These are phyloP conservation scores for Himalopsyche anomala DNA, from an alignment of 2,888 invertebrate species.

Conservation along the genomic window DNA sequence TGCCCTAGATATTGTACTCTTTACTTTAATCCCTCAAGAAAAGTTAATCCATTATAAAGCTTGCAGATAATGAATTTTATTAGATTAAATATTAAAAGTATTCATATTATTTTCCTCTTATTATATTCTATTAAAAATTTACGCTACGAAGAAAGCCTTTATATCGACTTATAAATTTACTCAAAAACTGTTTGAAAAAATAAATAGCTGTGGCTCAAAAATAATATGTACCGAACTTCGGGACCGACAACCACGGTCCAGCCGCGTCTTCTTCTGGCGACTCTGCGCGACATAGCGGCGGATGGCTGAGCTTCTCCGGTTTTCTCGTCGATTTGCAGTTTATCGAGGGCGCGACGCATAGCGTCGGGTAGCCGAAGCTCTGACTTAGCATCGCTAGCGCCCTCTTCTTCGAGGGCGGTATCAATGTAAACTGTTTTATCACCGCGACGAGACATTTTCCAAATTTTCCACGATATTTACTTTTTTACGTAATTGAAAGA, in stretches of 20 bases:
- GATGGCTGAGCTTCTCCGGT: conserved; percentile 50
- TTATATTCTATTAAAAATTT: too few species aligned
- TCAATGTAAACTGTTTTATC: conserved; percentile 62
- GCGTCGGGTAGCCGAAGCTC: conserved; percentile 62
- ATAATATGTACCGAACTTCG: conserved; percentile 80
- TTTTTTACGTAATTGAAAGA: too few species aligned
- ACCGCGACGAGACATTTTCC: conserved; percentile 54
- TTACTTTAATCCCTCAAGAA: neutral
- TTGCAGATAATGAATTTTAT: neutral
- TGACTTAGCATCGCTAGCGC: conserved; percentile 45
- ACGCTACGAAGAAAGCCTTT: neutral
- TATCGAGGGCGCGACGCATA: conserved; percentile 57
- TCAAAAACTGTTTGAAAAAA: neutral
- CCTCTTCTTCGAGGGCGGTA: conserved; percentile 58
- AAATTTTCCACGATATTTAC: conserved; percentile 15
- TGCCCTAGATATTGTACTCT: conserved; percentile 4
- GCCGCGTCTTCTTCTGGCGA: conserved; percentile 79
- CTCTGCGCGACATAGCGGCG: conserved; percentile 60
- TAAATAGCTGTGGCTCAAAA: neutral
- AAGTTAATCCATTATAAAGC: neutral
- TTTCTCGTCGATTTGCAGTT: conserved; percentile 46
- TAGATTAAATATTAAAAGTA: neutral
- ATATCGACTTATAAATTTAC: too few species aligned
- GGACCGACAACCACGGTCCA: conserved; percentile 87
- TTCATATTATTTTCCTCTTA: neutral